These are phyloP conservation scores for Drosophila longiperda DNA, from an alignment of 2,888 invertebrate species.

Conservation along the genomic window DNA sequence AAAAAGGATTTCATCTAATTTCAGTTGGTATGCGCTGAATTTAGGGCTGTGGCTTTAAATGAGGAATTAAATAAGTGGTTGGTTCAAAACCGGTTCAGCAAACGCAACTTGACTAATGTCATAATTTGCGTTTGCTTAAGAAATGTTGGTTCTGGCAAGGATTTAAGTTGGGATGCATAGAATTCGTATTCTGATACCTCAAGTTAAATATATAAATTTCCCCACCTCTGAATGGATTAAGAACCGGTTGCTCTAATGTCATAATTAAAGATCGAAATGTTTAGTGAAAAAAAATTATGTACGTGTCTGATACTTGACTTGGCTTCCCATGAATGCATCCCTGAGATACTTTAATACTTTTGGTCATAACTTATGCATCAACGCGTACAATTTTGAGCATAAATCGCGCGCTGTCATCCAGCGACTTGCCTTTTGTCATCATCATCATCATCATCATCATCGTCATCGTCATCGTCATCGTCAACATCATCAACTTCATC, in stretches of 20 bases:
- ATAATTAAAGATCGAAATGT: constrained; percentile 33
- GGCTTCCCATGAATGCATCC: constrained; percentile 55
- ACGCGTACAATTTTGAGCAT: constrained; percentile 78
- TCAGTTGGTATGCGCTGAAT: neutral
- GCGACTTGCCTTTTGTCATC: constrained; percentile 52
- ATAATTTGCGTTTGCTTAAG: neutral
- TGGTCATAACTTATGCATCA: constrained; percentile 75
- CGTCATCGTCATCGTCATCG: constrained; percentile 7
- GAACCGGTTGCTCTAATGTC: constrained; percentile 49
- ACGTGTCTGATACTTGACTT: constrained; percentile 25
- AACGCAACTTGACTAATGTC: neutral
- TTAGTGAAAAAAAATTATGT: constrained; percentile 14
- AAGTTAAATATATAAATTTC: neutral
- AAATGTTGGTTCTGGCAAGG: constrained; percentile 4
- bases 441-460: constrained; percentile 13
- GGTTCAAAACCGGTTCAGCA: neutral
- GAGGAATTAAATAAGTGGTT: neutral
- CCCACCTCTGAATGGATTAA: neutral
- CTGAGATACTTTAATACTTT: constrained; percentile 51
- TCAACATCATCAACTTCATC: constrained; percentile 11
- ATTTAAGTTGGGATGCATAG: neutral
- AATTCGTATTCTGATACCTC: neutral
- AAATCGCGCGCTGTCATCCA: constrained; percentile 74
- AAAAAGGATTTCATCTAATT: neutral
- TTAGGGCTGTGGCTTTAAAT: neutral